A percentile compares a stretch with the other conserved stretches of the same genome.
Conservation (phyloP, 2,113 vertebrate species). For the Ammodytes dubius region DNA sequence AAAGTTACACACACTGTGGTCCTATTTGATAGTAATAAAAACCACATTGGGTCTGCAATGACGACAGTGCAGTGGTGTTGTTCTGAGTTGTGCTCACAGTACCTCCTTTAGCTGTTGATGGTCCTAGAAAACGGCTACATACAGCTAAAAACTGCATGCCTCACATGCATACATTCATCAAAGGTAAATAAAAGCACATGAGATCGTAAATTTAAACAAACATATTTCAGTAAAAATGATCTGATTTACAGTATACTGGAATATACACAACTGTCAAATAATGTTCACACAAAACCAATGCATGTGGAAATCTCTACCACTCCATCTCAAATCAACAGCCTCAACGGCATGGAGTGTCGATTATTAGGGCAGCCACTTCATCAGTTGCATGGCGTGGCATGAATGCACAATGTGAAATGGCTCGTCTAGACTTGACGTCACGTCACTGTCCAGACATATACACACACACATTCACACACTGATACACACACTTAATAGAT, state of each 20-base stretch:
- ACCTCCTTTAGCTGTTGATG: constrained; percentile 59
- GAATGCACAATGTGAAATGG: constrained; percentile 78
- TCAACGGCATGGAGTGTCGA: constrained; percentile 35
- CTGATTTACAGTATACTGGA: neutral
- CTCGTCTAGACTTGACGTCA: constrained; percentile 84
- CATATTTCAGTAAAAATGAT: neutral
- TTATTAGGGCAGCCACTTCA: constrained; percentile 73
- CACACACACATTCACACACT: constrained; percentile 31
- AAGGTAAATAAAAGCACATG: neutral
- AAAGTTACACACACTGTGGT: constrained; percentile 66
- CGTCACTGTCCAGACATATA: constrained; percentile 72
- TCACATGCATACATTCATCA: neutral
- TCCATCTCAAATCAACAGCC: constrained; percentile 29
- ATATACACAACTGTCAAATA: constrained; percentile 9
- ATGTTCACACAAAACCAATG: constrained; percentile 2
- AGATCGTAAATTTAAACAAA: constrained; percentile 3
- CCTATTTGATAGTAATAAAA: constrained; percentile 71
- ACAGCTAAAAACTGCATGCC: neutral
- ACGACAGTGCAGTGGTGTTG: constrained; percentile 52
- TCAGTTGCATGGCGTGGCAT: constrained; percentile 77
- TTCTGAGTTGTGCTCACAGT: constrained; percentile 48
- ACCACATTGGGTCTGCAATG: constrained; percentile 65
- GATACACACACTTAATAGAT: constrained; percentile 58
- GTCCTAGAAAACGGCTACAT: constrained; percentile 41
- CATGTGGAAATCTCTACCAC: constrained; percentile 2